Evolutionary conservation across 1,140 invertebrate genomes (phyloP), one percentile per base, ranked within the genome.

Genomic region (Schlechtendalia chinensis): DNA sequence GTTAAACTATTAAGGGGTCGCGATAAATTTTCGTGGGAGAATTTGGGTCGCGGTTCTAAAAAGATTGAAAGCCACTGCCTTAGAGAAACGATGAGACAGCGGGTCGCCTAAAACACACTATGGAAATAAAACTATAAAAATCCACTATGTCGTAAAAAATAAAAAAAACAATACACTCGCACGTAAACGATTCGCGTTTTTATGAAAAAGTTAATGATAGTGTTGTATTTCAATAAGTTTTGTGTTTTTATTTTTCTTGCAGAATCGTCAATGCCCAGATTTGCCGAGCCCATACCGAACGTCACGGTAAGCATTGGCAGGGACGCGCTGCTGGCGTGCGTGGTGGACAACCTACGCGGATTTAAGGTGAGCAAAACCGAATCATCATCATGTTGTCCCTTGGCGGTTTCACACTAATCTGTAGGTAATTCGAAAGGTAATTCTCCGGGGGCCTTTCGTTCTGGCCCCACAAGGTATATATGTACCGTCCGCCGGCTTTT

Each of bases 261-360:
- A 84, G 83, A 84, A 72, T 72, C 83, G 10, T 50, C 82, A 54
- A 80, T 84, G 81, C 84, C 84, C 24, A 79, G 83, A 24, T 84
- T 84, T 61, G 83, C 84, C 10, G 95, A 96, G 83, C 91, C 93
- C 39, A 94, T 97, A 84, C 91, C 93, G 47, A 98, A 98, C 87
- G 93, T 98, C 63, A 98, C 96, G 8, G 94, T 96, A 11, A 93
- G 94, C 27, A 91, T 94, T n/a, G 95, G 95, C n/a, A 89, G 94
- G 71, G 94, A 96, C 85, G 96, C 95, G 16, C 87, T 96, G 5
- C 88, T 98, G 27, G 94, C 94, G n/a, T 98, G 96, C 85, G 93
- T 97, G 80, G 94, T 98, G 39, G 94, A 97, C 86, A 94, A 96
- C 87, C 90, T 98, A 45, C 91, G 92, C 83, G 91, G 90, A 82